Percentiles rank a stretch among this genome's conserved stretches.
Evolutionary conservation across 2,113 vertebrate species (phyloP).

Genomic region (Phaethornis superciliosus): DNA sequence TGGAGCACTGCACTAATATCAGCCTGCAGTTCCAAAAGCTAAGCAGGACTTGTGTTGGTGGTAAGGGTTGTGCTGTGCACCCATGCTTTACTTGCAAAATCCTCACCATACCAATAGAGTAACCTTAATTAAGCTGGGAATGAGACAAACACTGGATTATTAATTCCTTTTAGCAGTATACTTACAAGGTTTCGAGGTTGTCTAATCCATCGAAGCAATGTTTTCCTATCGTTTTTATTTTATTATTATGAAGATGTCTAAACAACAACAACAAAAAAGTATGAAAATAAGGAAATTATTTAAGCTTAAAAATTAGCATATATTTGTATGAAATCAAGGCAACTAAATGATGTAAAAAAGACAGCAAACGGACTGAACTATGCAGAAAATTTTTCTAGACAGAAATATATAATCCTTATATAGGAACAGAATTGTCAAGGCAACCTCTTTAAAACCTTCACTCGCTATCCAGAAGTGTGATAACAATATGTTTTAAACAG

Average conservation of each 20-base stretch:
- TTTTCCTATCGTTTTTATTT: conserved; percentile 88
- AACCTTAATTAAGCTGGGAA: not conserved
- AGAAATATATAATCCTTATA: not conserved
- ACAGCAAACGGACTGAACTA: not conserved
- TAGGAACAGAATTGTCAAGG: not conserved
- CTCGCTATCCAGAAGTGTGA: not conserved
- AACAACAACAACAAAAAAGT: not conserved
- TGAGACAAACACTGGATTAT: not conserved
- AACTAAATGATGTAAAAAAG: not conserved
- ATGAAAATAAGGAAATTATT: not conserved
- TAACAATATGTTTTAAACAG: not conserved
- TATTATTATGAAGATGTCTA: conserved; percentile 98
- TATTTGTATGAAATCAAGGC: not conserved
- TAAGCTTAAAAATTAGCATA: not conserved
- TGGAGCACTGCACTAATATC: not conserved
- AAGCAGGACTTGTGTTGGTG: not conserved
- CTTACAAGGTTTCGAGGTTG: conserved; percentile 97
- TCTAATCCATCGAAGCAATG: conserved; percentile 91
- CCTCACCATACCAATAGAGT: not conserved
- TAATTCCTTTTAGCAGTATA: conserved; percentile 34
- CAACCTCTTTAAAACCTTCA: not conserved
- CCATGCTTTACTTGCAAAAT: not conserved
- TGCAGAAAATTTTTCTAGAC: not conserved
- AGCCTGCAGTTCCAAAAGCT: not conserved
- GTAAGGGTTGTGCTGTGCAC: not conserved